phyloP scores from a whole-genome alignment of 2,113 vertebrate genomes.

The Bos javanicus region DNA sequence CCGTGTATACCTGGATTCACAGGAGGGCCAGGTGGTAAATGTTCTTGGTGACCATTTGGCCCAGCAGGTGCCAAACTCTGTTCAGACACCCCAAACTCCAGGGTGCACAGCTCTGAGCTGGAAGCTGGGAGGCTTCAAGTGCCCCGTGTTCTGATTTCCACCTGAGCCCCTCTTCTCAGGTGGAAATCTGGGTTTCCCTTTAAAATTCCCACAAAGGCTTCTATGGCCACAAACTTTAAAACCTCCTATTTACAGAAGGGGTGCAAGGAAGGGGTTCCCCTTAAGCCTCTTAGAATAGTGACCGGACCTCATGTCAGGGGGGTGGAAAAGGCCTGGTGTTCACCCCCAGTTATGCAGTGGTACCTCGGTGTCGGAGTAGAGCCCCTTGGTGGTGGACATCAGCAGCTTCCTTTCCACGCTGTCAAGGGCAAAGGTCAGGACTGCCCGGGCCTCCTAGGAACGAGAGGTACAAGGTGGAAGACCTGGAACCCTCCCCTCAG shows the following conservation, averaged over 20 bases:
- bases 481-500: background rate
- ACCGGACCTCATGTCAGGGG: background rate
- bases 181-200: background rate
- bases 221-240: background rate
- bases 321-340: background rate
- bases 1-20: background rate
- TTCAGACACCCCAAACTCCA: background rate
- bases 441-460: slow-evolving; percentile 87
- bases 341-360: background rate
- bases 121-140: background rate
- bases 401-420: slow-evolving; percentile 84
- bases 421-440: slow-evolving; percentile 91
- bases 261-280: background rate
- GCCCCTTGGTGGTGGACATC: slow-evolving; percentile 88
- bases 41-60: background rate
- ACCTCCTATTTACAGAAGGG: background rate
- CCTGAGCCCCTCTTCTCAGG: background rate
- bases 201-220: background rate
- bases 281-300: background rate
- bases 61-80: background rate
- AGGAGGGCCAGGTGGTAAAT: background rate
- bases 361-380: slow-evolving; percentile 90
- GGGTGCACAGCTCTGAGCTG: background rate
- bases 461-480: background rate
- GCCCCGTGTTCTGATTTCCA: background rate